Conservation (phyloP, 2,888 invertebrate species). For the Apamea anceps region DNA sequence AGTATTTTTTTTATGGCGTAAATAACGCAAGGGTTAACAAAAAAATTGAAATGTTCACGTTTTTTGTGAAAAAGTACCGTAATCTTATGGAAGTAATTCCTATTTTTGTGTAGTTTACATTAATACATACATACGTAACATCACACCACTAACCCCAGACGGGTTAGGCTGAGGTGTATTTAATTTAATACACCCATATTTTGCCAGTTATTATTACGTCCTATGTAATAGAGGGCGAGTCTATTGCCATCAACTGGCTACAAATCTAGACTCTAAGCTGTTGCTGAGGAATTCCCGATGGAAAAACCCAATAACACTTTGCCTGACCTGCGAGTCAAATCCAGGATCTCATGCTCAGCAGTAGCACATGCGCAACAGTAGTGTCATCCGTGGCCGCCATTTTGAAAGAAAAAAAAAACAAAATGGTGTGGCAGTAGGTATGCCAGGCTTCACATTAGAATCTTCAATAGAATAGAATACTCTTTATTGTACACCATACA, state of each 20-base stretch:
- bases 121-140: background rate
- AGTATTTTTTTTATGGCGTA: constrained; percentile 77
- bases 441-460: background rate
- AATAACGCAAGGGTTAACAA: background rate
- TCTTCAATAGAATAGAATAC: no score
- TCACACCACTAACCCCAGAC: background rate
- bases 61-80: background rate
- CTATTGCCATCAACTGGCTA: background rate
- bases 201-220: background rate
- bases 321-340: background rate
- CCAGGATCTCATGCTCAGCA: background rate
- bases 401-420: no score
- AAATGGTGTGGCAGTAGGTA: background rate
- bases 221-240: background rate
- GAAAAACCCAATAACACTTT: background rate
- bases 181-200: background rate
- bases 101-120: background rate
- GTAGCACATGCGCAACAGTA: no score
- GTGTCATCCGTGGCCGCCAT: background rate
- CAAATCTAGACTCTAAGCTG: background rate
- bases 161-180: background rate
- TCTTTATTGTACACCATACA: no score
- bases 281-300: background rate
- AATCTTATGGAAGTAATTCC: background rate
- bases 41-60: background rate